Evolutionary conservation across 2,113 vertebrate species (phyloP), one percentile per base, ranked within the genome.

Genomic region (Smithornis capensis): DNA sequence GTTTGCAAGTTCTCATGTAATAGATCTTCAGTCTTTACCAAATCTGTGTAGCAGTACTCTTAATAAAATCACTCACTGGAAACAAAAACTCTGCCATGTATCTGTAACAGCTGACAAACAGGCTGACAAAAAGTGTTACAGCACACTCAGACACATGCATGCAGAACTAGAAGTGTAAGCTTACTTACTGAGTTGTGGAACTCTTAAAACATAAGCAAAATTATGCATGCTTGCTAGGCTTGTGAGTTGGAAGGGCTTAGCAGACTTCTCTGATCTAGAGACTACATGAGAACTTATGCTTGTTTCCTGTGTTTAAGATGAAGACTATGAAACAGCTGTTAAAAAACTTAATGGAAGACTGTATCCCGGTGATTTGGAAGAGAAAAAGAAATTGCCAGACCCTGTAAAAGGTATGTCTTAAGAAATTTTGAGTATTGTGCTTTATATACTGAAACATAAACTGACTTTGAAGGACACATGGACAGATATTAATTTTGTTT

Each of bases 261-360:
- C 31, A 67, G 64, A 49, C 28, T 53, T 52, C 5, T 65, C 9
- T 71, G 49, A 85, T 35, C 18, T 47, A 31, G 22, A 75, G 10
- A 44, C 19, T 57, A 14, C 38, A 17, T 83, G 37, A 80, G 13
- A 73, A 71, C 75, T 92, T 90, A 50, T 1, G 0, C 38, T 90
- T 85, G 8, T 82, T 83, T 88, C 45, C 40, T 89, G 1, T 96
- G 10, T 97, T 98, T 64, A 95, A 99, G 99, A 99, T 98, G 99
- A 99, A 97, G 99, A 99, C 95, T 99, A 98, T 73, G 99, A 99
- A 94, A 98, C 98, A 21, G 99, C 99, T 78, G 98, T 99, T 71
- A 99, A 95, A 94, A 98, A 98, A 45, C 98, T 99, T 88, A 99
- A 99, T 94, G 99, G 99, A 96, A 99, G 97, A 63, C 97, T 99